Conservation (phyloP, 2,888 invertebrate genomes). For the Halictus ligatus region DNA sequence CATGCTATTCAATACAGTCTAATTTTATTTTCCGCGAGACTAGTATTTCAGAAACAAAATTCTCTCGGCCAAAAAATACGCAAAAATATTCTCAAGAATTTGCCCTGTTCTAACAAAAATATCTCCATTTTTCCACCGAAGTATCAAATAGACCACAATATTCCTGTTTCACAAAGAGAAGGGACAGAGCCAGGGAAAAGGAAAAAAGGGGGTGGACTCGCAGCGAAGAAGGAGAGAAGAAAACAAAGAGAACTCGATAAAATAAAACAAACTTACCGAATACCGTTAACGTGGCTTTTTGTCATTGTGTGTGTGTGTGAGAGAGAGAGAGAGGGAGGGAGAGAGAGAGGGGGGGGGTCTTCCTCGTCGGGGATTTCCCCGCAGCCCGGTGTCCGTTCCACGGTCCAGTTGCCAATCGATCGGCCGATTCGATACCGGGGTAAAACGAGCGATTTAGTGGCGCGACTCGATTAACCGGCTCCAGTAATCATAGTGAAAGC, state of each 20-base stretch:
- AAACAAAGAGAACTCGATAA: not conserved
- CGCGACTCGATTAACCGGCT: conserved; percentile 58
- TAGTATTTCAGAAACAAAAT: too few species aligned
- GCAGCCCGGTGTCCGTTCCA: not conserved
- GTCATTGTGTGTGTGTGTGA: too few species aligned
- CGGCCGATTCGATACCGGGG: conserved; percentile 30
- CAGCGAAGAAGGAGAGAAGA: not conserved
- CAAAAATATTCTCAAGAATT: not conserved
- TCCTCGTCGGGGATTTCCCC: not conserved
- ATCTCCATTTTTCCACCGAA: not conserved
- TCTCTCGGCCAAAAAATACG: too few species aligned
- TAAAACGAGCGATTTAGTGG: conserved; percentile 59
- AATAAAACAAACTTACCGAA: not conserved
- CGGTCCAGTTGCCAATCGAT: conserved; percentile 41
- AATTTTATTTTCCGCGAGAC: too few species aligned
- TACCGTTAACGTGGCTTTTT: conserved; percentile 7
- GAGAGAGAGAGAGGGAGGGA: too few species aligned
- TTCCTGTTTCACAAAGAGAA: not conserved
- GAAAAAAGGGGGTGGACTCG: not conserved
- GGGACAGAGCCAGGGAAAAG: not conserved
- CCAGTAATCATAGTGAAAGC: conserved; percentile 64
- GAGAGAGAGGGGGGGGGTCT: too few species aligned
- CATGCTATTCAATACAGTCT: too few species aligned
- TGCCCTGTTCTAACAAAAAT: not conserved
- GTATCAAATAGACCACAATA: not conserved